Base-by-base conservation (phyloP, 2,797 vertebrate genomes). In the Lycodopsis pacificus region DNA sequence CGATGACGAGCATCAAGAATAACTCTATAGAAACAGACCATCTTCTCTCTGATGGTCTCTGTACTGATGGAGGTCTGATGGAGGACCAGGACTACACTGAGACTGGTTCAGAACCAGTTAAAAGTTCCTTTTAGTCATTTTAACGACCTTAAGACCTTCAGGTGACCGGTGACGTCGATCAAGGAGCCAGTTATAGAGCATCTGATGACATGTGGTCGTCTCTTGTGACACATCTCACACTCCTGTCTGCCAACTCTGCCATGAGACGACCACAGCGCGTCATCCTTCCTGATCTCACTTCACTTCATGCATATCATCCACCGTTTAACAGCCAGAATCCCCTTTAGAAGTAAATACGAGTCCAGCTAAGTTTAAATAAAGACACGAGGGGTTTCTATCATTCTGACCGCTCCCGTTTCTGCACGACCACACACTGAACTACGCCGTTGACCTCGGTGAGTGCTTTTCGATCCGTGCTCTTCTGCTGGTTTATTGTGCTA, bases 401-500 rank as follows among this genome's bases (percentile, higher is more conserved):
- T 10, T 2, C 13, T 0, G 1, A 19, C 17, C 61, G 0, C 20
- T 20, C 10, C 10, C 13, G 1, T 30, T 27, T 53, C 30, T 34
- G 46, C 27, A 64, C 32, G 25, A 7, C 7, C 5, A 15, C 12
- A 32, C 4, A 1, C 54, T 38, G 20, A 73, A 76, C 62, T 1
- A 58, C 40, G 44, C 40, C 44, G 65, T 44, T 57, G 27, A 69
- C 64, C 34, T 38, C 1, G 4, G 25, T 32, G 56, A 84, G 61
- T 62, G 46, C 48, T 19, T 20, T 75, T 77, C 9, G 8, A 73
- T 81, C 40, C 9, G 1, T 17, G 63, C 30, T 46, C 25, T 48
- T 25, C 73, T 38, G 48, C 25, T n/a, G 4, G 40, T 79, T 77
- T 85, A 71, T 56, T 19, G 5, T 13, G 64, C 34, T 22, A 38